Evolutionary conservation across 2,888 invertebrate species (phyloP).

Genomic region (Andrena fulva): DNA sequence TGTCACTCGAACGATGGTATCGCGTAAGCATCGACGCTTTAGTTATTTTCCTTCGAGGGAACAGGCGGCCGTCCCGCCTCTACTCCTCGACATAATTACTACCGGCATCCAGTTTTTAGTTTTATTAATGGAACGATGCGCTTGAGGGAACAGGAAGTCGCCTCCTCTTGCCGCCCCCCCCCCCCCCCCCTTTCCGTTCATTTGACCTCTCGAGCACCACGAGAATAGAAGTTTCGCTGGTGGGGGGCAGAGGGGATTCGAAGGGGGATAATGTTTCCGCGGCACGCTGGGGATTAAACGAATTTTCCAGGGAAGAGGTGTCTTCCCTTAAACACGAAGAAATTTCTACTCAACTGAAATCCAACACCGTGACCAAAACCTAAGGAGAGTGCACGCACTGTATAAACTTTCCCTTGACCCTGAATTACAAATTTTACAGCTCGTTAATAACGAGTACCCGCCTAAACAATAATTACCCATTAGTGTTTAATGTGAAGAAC

Average conservation of each 20-base stretch:
- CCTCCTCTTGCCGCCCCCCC: too few species aligned
- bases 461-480: too few species aligned
- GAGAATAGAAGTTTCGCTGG: not conserved
- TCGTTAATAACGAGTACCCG: too few species aligned
- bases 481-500: too few species aligned
- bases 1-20: constrained; percentile 43
- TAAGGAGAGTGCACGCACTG: too few species aligned
- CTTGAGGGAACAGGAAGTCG: not conserved
- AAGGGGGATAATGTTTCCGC: not conserved
- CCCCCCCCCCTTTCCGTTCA: not conserved
- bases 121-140: not conserved
- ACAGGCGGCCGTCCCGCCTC: not conserved
- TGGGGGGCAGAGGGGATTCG: not conserved
- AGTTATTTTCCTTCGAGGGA: constrained; percentile 46
- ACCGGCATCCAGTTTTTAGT: constrained; percentile 1
- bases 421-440: too few species aligned
- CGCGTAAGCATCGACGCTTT: constrained; percentile 43
- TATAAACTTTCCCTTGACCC: too few species aligned
- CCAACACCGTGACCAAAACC: too few species aligned
- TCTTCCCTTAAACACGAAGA: not conserved
- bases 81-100: not conserved
- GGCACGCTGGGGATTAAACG: too few species aligned
- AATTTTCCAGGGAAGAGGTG: not conserved
- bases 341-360: not conserved
- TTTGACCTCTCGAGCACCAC: not conserved